phyloP scores from a whole-genome alignment of 2,113 vertebrate genomes.

The Atractosteus spatula region DNA sequence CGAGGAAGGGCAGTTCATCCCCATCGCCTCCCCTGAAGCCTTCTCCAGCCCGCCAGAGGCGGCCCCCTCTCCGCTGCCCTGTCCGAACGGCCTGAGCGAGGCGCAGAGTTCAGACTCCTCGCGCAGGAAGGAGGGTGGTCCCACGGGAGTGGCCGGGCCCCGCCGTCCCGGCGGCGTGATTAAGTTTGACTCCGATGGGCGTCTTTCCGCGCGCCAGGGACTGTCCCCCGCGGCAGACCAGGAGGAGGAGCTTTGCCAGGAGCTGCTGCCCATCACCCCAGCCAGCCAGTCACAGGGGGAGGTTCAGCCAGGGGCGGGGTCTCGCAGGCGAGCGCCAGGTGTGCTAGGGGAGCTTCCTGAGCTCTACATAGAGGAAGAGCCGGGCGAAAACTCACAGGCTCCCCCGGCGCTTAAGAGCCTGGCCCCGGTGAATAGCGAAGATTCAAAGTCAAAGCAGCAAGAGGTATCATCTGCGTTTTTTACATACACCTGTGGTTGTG shows the following conservation, averaged over 20 bases:
- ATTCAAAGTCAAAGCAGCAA: conserved; percentile 57
- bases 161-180: conserved; percentile 12
- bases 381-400: conserved; percentile 36
- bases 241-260: conserved; percentile 48
- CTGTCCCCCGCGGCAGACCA: conserved; percentile 42
- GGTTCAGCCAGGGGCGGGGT: conserved; percentile 34
- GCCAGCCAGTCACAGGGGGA: conserved; percentile 36
- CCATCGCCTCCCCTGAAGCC: conserved; percentile 37
- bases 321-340: conserved; percentile 28
- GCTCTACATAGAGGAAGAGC: conserved; percentile 83
- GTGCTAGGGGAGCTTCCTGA: conserved; percentile 52
- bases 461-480: conserved; percentile 41
- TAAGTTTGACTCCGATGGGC: conserved; percentile 13
- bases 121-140: no score
- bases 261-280: conserved; percentile 45
- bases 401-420: conserved; percentile 39
- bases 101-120: no score
- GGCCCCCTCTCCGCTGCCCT: conserved; percentile 38
- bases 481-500: not conserved
- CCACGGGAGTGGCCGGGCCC: conserved; percentile 29
- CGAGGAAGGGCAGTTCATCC: conserved; percentile 45
- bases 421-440: conserved; percentile 51
- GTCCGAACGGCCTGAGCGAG: conserved; percentile 8
- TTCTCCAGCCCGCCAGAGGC: conserved; percentile 33
- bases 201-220: conserved; percentile 11